Percentiles rank a stretch among this genome's conserved stretches.
phyloP scores from a whole-genome alignment of 2,797 vertebrate genomes.

The Columba guinea region DNA sequence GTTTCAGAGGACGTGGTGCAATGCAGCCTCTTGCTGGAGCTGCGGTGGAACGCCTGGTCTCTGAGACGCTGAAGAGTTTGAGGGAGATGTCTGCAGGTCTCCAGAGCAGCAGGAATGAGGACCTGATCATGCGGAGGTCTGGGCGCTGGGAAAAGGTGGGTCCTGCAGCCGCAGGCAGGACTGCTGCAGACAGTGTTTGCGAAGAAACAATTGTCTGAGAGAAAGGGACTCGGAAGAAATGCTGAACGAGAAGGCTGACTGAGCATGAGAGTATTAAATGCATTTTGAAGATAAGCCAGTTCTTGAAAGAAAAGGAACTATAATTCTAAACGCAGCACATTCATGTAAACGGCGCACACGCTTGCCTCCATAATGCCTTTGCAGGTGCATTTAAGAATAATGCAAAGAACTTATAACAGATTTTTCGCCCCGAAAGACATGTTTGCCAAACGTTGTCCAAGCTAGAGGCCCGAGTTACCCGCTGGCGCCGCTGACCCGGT shows the following conservation, averaged over 20 bases:
- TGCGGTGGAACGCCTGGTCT: background rate
- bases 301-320: background rate
- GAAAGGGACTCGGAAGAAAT: background rate
- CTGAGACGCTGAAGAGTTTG: background rate
- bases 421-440: background rate
- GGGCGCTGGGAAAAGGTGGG: background rate
- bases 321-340: background rate
- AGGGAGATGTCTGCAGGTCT: background rate
- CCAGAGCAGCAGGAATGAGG: background rate
- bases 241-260: background rate
- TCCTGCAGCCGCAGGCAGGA: background rate
- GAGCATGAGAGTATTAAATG: background rate
- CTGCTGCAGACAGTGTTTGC: background rate
- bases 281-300: background rate
- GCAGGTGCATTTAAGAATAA: background rate
- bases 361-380: background rate
- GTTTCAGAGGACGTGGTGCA: background rate
- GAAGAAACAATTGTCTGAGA: background rate
- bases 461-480: background rate
- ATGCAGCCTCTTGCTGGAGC: background rate
- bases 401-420: background rate
- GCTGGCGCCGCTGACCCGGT: no score
- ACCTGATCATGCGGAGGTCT: background rate
- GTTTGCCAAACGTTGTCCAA: background rate
- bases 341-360: rapidly evolving